Percentiles rank a stretch among this genome's conserved stretches.
These are phyloP conservation scores for Parazoanthus darwini DNA, from an alignment of 92 coral and sea anemone species.

Conservation along the genomic window DNA sequence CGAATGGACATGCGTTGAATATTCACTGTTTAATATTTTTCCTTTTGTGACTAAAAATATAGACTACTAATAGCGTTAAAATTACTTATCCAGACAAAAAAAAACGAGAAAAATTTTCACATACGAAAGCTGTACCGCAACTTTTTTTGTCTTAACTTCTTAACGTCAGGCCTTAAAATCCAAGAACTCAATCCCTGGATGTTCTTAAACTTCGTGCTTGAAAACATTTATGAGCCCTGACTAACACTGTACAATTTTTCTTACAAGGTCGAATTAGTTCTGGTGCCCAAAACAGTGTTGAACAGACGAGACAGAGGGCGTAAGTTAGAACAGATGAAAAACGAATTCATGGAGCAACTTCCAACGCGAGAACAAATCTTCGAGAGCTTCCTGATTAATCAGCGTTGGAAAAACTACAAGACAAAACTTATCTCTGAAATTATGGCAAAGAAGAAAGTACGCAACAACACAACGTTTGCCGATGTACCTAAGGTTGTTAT, in stretches of 20 bases:
- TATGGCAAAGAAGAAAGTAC: not conserved
- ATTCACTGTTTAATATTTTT: too few relatives aligned
- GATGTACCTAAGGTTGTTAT: constrained; percentile 31
- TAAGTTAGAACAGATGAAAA: constrained; percentile 21
- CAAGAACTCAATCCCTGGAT: too few relatives aligned
- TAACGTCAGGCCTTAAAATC: too few relatives aligned
- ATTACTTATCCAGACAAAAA: too few relatives aligned
- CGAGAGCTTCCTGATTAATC: constrained; percentile 34
- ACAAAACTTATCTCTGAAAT: constrained; percentile 25
- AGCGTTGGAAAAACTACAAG: constrained; percentile 35
- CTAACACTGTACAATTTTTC: not conserved
- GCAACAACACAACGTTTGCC: not conserved
- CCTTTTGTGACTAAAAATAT: too few relatives aligned
- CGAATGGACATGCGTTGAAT: too few relatives aligned
- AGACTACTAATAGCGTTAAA: too few relatives aligned
- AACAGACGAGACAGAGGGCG: constrained; percentile 43
- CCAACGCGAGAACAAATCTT: constrained; percentile 41
- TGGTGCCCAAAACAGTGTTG: constrained; percentile 32
- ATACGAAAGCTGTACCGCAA: too few relatives aligned
- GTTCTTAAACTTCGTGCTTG: too few relatives aligned
- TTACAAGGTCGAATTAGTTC: constrained; percentile 20
- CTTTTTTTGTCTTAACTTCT: too few relatives aligned
- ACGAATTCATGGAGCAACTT: constrained; percentile 27
- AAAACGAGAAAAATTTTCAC: too few relatives aligned
- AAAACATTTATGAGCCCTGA: too few relatives aligned